A percentile compares a stretch with the other conserved stretches of the same genome.
These are phyloP conservation scores for Meganola albula DNA, from an alignment of 2,888 invertebrate genomes.

Conservation along the genomic window DNA sequence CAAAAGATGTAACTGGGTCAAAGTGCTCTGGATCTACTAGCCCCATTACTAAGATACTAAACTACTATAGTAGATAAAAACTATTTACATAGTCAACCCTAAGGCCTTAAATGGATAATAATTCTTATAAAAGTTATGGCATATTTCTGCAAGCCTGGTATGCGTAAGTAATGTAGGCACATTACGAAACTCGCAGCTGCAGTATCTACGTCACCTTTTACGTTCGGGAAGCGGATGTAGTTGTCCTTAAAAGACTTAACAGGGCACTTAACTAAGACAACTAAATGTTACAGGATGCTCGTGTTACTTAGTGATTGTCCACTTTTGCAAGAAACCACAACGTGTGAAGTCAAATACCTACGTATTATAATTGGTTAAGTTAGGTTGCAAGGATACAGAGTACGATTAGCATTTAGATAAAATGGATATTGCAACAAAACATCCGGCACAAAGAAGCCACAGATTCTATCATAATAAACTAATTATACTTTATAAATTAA, in stretches of 20 bases:
- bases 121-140: too few relatives aligned
- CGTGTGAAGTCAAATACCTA: slow-evolving; percentile 35
- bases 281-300: slow-evolving; percentile 35
- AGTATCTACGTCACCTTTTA: slow-evolving; percentile 16
- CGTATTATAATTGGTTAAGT: too few relatives aligned
- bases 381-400: slow-evolving; percentile 25
- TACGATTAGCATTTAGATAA: slow-evolving; percentile 24
- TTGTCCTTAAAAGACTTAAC: slow-evolving; percentile 35
- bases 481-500: too few relatives aligned
- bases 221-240: slow-evolving; percentile 58
- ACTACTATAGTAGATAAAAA: too few relatives aligned
- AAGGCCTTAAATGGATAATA: too few relatives aligned
- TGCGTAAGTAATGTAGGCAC: background rate
- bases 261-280: slow-evolving; percentile 29
- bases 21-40: too few relatives aligned
- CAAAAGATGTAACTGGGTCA: too few relatives aligned
- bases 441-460: slow-evolving; percentile 2
- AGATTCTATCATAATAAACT: too few relatives aligned
- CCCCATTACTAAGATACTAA: too few relatives aligned
- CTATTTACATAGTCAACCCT: too few relatives aligned
- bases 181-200: background rate
- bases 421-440: slow-evolving; percentile 12
- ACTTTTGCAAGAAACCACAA: slow-evolving; percentile 28
- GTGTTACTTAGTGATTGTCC: background rate
- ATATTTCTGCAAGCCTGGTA: too few relatives aligned